phyloP scores from a whole-genome alignment of 2,888 invertebrate genomes.

The Drosophila atripex region DNA sequence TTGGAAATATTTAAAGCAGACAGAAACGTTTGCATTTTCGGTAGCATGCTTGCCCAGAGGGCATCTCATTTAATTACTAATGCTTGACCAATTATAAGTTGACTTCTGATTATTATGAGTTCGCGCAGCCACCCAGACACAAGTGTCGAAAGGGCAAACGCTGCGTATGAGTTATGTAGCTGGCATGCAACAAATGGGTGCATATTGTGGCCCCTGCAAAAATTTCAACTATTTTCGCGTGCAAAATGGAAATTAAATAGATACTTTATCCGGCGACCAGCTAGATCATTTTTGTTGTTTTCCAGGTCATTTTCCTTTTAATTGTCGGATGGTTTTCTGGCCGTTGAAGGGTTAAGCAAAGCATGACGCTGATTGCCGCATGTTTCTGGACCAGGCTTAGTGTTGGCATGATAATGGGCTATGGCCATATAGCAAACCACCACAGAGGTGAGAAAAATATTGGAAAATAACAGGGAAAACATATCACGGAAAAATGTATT shows the following conservation, averaged over 20 bases:
- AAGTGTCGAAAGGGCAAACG: constrained; percentile 36
- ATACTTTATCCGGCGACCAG: constrained; percentile 40
- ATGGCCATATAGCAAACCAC: not conserved
- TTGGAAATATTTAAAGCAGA: constrained; percentile 43
- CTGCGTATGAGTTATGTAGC: constrained; percentile 66
- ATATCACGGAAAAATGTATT: not conserved
- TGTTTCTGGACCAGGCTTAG: constrained; percentile 10
- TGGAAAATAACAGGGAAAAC: not conserved
- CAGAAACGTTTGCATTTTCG: not conserved
- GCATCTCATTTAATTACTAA: constrained; percentile 56
- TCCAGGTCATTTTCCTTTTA: constrained; percentile 16
- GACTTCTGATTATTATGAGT: constrained; percentile 59
- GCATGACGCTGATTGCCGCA: constrained; percentile 53
- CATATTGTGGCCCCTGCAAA: constrained; percentile 41
- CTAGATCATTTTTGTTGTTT: constrained; percentile 26
- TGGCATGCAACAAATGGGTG: constrained; percentile 7
- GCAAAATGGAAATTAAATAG: constrained; percentile 73
- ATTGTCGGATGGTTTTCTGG: constrained; percentile 12
- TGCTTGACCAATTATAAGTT: constrained; percentile 65
- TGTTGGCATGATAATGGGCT: constrained; percentile 14
- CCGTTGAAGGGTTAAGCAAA: constrained; percentile 19
- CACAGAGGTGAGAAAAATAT: not conserved
- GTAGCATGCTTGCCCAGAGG: constrained; percentile 1
- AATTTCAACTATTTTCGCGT: constrained; percentile 69
- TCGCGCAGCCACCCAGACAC: constrained; percentile 13